Evolutionary conservation across 2,888 invertebrate species (phyloP).

Genomic region (Euplexia lucipara): DNA sequence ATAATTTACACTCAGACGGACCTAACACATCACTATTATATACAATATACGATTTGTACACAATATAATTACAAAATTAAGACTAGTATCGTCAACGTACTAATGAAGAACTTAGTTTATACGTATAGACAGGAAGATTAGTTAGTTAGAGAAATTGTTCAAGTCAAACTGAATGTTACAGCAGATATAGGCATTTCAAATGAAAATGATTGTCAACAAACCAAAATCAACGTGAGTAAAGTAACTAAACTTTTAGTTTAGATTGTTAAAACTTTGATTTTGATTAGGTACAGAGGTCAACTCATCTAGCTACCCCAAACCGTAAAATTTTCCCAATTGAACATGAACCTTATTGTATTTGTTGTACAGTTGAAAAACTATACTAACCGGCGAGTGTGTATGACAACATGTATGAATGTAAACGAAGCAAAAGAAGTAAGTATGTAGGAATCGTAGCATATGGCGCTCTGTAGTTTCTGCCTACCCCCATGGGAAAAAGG

Average conservation of each 20-base stretch:
- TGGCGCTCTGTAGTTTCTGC: too few species aligned
- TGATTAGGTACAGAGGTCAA: too few species aligned
- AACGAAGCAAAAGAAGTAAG: too few species aligned
- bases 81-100: slow-evolving; percentile 66
- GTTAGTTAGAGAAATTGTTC: slow-evolving; percentile 12
- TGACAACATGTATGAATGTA: too few species aligned
- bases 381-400: too few species aligned
- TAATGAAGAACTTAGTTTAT: slow-evolving; percentile 40
- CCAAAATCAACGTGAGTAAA: background rate
- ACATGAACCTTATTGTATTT: too few species aligned
- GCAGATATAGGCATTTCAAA: too few species aligned
- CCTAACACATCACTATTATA: slow-evolving; percentile 69
- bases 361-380: too few species aligned
- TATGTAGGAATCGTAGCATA: too few species aligned
- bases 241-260: background rate
- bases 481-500: too few species aligned
- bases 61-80: slow-evolving; percentile 66
- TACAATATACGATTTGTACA: slow-evolving; percentile 76
- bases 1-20: slow-evolving; percentile 80
- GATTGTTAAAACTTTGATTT: background rate
- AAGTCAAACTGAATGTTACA: slow-evolving; percentile 3
- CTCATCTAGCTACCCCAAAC: too few species aligned
- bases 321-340: too few species aligned
- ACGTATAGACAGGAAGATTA: slow-evolving; percentile 28
- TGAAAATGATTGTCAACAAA: background rate